A percentile compares a stretch with the other conserved stretches of the same genome.
Conservation (phyloP, 2,797 vertebrate genomes). For the Chromobotia macracanthus region DNA sequence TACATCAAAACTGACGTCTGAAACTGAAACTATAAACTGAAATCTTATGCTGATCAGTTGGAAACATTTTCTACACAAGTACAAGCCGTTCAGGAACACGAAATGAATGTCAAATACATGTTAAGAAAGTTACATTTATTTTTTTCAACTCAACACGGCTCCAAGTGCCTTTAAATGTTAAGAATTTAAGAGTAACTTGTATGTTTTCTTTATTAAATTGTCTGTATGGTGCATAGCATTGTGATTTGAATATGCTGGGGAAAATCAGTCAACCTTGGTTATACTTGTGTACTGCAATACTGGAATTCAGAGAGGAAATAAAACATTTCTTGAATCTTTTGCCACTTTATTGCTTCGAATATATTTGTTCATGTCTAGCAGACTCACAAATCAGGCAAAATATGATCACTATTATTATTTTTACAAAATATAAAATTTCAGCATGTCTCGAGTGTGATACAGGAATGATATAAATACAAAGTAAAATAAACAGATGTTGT, state of each 20-base stretch:
- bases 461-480: too few relatives aligned
- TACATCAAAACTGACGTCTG: conserved; percentile 21
- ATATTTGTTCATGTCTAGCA: background rate
- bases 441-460: too few relatives aligned
- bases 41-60: conserved; percentile 25
- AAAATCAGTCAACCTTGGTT: background rate
- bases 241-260: conserved; percentile 29
- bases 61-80: background rate
- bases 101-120: conserved; percentile 15
- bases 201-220: conserved; percentile 32
- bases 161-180: conserved; percentile 57
- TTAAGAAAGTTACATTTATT: conserved; percentile 32
- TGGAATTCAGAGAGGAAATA: conserved; percentile 5
- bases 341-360: background rate
- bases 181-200: conserved; percentile 10
- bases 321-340: background rate
- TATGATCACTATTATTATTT: background rate
- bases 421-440: too few relatives aligned
- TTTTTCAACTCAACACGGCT: conserved; percentile 35
- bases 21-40: background rate
- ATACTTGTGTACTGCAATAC: background rate
- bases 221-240: background rate
- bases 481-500: too few relatives aligned
- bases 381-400: background rate
- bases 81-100: conserved; percentile 28